These are phyloP conservation scores for Dermochelys coriacea DNA, from an alignment of 2,797 vertebrate genomes.

Conservation along the genomic window DNA sequence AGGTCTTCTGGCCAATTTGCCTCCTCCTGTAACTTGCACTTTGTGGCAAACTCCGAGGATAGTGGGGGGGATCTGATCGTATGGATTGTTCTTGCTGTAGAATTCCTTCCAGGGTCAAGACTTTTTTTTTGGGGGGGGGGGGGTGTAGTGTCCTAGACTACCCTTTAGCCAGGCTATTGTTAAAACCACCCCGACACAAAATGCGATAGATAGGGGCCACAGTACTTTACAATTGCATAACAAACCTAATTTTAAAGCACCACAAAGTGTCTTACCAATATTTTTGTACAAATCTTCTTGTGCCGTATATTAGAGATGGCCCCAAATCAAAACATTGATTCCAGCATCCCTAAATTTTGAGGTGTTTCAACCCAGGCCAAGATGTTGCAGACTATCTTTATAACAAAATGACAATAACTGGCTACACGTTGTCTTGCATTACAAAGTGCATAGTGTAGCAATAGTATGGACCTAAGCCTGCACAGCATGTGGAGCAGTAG, in stretches of 20 bases:
- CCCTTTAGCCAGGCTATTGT: not conserved
- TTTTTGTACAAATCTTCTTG: not conserved
- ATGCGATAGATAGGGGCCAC: too few relatives aligned
- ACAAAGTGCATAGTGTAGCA: not conserved
- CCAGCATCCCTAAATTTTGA: not conserved
- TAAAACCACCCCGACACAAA: too few relatives aligned
- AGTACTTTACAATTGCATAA: too few relatives aligned
- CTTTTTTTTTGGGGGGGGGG: not conserved
- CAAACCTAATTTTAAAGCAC: not conserved
- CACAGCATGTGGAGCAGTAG: not conserved
- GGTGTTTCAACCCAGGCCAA: not conserved
- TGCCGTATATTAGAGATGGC: not conserved
- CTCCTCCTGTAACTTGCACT: fast-evolving
- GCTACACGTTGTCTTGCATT: not conserved
- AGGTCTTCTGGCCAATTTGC: not conserved
- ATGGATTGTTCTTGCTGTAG: not conserved
- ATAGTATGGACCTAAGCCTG: not conserved
- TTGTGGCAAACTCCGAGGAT: not conserved
- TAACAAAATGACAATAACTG: too few relatives aligned
- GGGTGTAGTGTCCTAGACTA: not conserved
- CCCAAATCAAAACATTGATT: not conserved
- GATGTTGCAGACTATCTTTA: not conserved
- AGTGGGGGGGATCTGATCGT: fast-evolving
- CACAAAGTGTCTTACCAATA: fast-evolving
- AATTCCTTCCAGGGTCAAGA: not conserved